These are phyloP conservation scores for Orthosia cruda DNA, from an alignment of 2,888 invertebrate species.

Conservation along the genomic window DNA sequence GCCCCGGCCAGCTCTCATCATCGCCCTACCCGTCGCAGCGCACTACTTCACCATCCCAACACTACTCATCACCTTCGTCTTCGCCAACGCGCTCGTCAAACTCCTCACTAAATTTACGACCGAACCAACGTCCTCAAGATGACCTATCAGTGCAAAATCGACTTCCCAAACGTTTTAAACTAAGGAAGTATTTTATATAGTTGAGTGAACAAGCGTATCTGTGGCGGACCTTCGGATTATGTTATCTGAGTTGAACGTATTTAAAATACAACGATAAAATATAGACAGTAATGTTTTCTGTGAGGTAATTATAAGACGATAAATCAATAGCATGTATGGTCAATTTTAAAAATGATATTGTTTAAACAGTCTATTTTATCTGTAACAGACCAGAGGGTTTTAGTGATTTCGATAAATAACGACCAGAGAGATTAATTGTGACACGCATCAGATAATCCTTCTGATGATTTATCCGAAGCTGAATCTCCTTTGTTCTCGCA, in stretches of 20 bases:
- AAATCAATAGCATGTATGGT: constrained; percentile 62
- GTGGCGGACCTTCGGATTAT: constrained; percentile 66
- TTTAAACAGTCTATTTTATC: constrained; percentile 58
- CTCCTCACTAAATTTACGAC: constrained; percentile 58
- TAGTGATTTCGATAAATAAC: constrained; percentile 61
- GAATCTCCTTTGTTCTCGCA: constrained; percentile 79
- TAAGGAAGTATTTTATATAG: constrained; percentile 65
- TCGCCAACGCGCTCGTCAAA: constrained; percentile 60
- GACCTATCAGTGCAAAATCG: constrained; percentile 79
- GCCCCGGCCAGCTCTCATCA: constrained; percentile 71
- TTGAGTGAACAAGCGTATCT: constrained; percentile 64
- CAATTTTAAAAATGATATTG: constrained; percentile 61
- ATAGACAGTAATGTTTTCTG: constrained; percentile 68
- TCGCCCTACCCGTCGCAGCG: constrained; percentile 72
- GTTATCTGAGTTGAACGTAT: constrained; percentile 70
- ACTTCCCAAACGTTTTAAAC: constrained; percentile 67
- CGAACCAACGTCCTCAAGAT: constrained; percentile 76
- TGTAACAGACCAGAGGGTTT: constrained; percentile 37
- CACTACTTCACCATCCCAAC: constrained; percentile 72
- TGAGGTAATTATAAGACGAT: constrained; percentile 65
- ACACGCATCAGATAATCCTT: constrained; percentile 59
- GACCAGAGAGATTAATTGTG: constrained; percentile 49
- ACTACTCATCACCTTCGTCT: constrained; percentile 69
- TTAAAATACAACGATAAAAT: constrained; percentile 79
- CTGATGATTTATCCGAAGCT: constrained; percentile 66